A percentile compares a stretch with the other conserved stretches of the same genome.
Evolutionary conservation across 2,113 vertebrate species (phyloP).

Genomic region (Sisor rabdophorus): DNA sequence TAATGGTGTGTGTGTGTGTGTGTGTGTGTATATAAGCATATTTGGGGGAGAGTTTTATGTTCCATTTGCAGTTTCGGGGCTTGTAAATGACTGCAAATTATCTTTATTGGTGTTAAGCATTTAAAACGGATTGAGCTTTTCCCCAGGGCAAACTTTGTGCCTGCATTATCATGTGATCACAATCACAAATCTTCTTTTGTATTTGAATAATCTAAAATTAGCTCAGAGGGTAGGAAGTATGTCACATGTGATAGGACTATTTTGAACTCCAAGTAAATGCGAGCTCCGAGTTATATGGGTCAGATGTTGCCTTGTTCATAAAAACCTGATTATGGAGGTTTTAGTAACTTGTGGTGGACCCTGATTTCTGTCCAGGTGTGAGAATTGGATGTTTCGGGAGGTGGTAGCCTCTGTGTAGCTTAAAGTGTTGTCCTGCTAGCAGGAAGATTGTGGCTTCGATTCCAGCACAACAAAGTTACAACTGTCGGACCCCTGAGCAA

Average conservation of each 20-base stretch:
- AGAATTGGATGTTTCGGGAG: no score
- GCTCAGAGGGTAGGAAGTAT: neutral
- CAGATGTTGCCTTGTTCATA: neutral
- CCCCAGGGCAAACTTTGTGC: neutral
- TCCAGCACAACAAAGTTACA: no score
- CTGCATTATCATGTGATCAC: neutral
- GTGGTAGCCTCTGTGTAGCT: no score
- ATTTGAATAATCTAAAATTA: conserved; percentile 23
- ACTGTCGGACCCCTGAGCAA: no score
- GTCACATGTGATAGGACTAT: conserved; percentile 19
- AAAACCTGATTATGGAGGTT: neutral
- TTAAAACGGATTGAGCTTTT: neutral
- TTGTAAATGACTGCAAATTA: neutral
- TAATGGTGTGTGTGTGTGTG: conserved; percentile 38
- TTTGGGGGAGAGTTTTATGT: no score
- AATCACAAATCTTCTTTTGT: conserved; percentile 6
- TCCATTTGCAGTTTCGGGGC: no score
- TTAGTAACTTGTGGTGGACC: neutral
- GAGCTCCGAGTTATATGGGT: conserved; percentile 14
- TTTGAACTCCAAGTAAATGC: conserved; percentile 11
- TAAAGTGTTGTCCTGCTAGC: no score
- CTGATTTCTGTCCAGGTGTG: no score
- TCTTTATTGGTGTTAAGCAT: neutral
- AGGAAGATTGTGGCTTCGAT: no score
- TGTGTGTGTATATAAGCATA: neutral